A percentile compares a stretch with the other conserved stretches of the same genome.
Evolutionary conservation across 2,888 invertebrate species (phyloP).

Genomic region (Psylliodes chrysocephalus): DNA sequence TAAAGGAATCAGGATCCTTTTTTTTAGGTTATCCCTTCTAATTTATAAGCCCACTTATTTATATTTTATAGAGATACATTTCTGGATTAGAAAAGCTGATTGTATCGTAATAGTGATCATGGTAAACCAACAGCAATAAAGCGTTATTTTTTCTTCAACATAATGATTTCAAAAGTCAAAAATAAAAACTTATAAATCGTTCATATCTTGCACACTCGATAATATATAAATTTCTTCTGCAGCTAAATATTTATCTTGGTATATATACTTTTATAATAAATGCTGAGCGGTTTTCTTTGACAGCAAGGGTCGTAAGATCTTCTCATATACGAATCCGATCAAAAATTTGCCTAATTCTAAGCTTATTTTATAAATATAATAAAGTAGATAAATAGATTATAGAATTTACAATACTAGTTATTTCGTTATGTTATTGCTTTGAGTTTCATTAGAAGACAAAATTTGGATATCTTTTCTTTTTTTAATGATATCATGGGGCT

Average conservation of each 20-base stretch:
- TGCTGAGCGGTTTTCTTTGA: conserved; percentile 62
- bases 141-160: conserved; percentile 54
- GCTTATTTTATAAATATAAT: conserved; percentile 53
- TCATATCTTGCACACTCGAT: conserved; percentile 59
- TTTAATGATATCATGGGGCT: conserved; percentile 52
- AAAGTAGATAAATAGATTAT: conserved; percentile 60
- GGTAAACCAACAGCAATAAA: conserved; percentile 60
- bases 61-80: neutral
- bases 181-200: conserved; percentile 60
- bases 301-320: conserved; percentile 63
- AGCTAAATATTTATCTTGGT: conserved; percentile 59
- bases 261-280: conserved; percentile 59
- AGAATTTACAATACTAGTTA: conserved; percentile 59
- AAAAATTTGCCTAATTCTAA: conserved; percentile 52
- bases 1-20: too few species aligned
- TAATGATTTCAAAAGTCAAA: conserved; percentile 57
- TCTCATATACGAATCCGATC: conserved; percentile 56
- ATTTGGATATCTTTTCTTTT: conserved; percentile 58
- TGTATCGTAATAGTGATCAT: neutral
- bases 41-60: too few species aligned
- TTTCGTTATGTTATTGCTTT: conserved; percentile 66
- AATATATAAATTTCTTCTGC: conserved; percentile 61
- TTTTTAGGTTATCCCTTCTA: too few species aligned
- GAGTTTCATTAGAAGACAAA: conserved; percentile 65
- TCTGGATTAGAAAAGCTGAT: neutral